Percentiles rank a stretch among this genome's conserved stretches.
These are phyloP conservation scores for Xenus cinereus DNA, from an alignment of 2,113 vertebrate genomes.

Conservation along the genomic window DNA sequence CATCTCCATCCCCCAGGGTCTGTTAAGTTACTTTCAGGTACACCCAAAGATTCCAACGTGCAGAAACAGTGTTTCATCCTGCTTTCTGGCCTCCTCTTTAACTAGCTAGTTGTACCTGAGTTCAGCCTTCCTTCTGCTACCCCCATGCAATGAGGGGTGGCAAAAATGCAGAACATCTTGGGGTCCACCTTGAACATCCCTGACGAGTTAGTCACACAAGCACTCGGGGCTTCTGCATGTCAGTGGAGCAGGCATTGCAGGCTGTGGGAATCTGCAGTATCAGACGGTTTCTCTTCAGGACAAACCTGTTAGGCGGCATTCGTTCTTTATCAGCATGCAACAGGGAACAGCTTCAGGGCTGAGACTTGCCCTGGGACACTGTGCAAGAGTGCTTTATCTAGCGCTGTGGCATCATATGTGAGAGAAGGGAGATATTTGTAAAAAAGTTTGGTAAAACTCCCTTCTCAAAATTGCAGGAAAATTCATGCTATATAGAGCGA, in stretches of 20 bases:
- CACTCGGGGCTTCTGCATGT: background rate
- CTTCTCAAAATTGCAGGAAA: background rate
- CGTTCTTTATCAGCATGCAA: background rate
- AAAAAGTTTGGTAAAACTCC: background rate
- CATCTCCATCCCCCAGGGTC: background rate
- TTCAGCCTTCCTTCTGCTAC: background rate
- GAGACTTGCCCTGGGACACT: background rate
- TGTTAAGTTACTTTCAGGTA: background rate
- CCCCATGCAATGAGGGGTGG: background rate
- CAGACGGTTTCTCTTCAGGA: background rate
- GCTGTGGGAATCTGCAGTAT: background rate
- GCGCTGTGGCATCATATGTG: background rate
- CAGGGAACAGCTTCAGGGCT: background rate
- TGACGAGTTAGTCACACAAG: background rate
- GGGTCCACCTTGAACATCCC: background rate
- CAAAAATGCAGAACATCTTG: background rate
- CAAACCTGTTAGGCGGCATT: conserved; percentile 7
- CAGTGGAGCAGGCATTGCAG: background rate
- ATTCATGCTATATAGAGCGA: background rate
- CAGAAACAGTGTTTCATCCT: background rate
- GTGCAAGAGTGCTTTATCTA: background rate
- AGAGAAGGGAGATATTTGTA: background rate
- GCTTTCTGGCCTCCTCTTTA: background rate
- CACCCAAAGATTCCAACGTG: background rate
- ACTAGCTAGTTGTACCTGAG: background rate